Evolutionary conservation across 2,797 vertebrate species (phyloP), one percentile per base, ranked within the genome.

Genomic region (Eutrigla gurnardus): DNA sequence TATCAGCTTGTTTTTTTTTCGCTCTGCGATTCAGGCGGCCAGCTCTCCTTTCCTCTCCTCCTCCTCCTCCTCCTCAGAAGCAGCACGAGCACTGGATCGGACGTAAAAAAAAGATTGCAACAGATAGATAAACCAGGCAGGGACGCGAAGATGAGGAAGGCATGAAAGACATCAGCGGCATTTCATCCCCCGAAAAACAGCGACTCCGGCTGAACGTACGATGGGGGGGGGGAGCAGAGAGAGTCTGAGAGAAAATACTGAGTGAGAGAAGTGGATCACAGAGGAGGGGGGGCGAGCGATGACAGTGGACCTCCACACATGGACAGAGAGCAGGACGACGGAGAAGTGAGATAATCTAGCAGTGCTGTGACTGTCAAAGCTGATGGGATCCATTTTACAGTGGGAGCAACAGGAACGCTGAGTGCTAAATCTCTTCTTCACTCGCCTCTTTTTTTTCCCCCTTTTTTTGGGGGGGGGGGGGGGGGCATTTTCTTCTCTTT

Each of bases 21-120:
- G 77, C 88, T 81, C 77, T 76, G 88, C 86, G 70, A 93, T 88
- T 84, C 87, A 84, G 70, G 81, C 90, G 85, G 76, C 81, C 83
- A 39, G 82, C 79, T 84, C 75, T 83, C 73, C 66, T 73, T 33
- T 73, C 57, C 75, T 76, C 74, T 82, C 77, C 78, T 79, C 81
- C 65, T 86, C 42, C 13, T 40, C 40, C 25, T 17, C 86, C 71
- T 75, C 76, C 63, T 59, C 63, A 81, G 75, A 4, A 33, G 80
- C 87, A 59, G 73, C 74, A 77, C 75, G 73, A 10, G 67, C 59
- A 43, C 35, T 6, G 65, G 60, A 47, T 7, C 36, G 62, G 69
- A 60, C 1, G 57, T 57, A 25, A 25, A 25, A n/a, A n/a, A 37
- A 61, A 64, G 43, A 60, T 64, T 12, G 69, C 69, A 67, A 70